These are phyloP conservation scores for Carduelis carduelis DNA, from an alignment of 2,797 vertebrate genomes.

Conservation along the genomic window DNA sequence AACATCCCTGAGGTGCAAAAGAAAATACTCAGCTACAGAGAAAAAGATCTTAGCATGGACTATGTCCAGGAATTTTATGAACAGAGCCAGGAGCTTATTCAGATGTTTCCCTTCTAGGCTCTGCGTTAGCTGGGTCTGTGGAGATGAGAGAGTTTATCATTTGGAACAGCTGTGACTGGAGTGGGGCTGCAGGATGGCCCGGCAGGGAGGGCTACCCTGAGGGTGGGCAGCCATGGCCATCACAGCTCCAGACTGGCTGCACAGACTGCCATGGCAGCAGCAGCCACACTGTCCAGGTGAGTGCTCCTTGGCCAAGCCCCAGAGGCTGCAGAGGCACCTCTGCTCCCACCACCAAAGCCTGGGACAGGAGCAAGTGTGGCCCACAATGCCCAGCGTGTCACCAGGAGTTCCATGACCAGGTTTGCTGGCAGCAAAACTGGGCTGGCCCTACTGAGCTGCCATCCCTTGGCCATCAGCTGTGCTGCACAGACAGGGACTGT, in stretches of 20 bases:
- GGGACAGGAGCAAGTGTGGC: accelerated
- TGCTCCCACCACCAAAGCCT: not conserved
- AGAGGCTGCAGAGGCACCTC: not conserved
- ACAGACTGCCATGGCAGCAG: not conserved
- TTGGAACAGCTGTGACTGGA: not conserved
- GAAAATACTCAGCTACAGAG: slow-evolving; percentile 12
- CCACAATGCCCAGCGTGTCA: accelerated
- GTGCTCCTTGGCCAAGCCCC: not conserved
- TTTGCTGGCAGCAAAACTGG: not conserved
- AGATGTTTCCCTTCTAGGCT: slow-evolving; percentile 30
- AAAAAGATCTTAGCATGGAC: slow-evolving; percentile 54
- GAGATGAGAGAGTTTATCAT: not conserved
- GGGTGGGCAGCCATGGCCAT: accelerated
- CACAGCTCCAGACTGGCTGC: accelerated
- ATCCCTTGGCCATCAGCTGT: not conserved
- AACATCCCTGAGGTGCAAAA: slow-evolving; percentile 52
- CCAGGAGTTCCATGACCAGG: not conserved
- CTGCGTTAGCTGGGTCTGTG: not conserved
- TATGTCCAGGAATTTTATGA: slow-evolving; percentile 39
- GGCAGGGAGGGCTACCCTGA: not conserved
- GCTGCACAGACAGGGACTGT: not conserved
- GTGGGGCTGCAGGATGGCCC: not conserved
- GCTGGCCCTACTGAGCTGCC: not conserved
- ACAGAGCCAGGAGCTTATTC: slow-evolving; percentile 21
- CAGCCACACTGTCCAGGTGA: not conserved